A percentile compares a stretch with the other conserved stretches of the same genome.
Conservation (phyloP, 2,797 vertebrate genomes). For the Platalea minor region DNA sequence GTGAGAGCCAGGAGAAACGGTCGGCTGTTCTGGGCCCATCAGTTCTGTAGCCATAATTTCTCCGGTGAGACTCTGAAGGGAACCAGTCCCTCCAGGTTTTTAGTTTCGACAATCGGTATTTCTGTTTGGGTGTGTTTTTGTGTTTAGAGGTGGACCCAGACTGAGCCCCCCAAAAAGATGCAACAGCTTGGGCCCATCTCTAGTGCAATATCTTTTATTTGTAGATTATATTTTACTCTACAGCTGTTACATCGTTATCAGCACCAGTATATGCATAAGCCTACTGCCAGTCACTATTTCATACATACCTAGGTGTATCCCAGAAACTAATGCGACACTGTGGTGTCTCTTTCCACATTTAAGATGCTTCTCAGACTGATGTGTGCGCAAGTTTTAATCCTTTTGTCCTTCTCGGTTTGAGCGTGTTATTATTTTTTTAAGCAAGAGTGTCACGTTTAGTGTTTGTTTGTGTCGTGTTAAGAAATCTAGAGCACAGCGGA, state of each 20-base stretch:
- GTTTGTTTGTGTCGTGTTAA: constrained; percentile 25
- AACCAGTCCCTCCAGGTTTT: background rate
- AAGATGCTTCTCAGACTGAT: constrained; percentile 32
- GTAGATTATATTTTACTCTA: constrained; percentile 45
- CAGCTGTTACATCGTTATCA: constrained; percentile 31
- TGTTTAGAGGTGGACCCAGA: constrained; percentile 50
- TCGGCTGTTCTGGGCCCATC: background rate
- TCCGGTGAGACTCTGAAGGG: background rate
- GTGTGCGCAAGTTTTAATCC: background rate
- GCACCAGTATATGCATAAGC: constrained; percentile 49
- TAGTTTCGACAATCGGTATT: background rate
- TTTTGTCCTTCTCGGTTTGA: constrained; percentile 23
- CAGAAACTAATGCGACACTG: constrained; percentile 9
- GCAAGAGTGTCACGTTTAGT: background rate
- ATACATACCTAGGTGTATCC: background rate
- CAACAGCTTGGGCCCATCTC: constrained; percentile 41
- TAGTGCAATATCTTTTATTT: constrained; percentile 36
- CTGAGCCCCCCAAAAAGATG: background rate
- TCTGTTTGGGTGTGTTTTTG: background rate
- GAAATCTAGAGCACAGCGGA: constrained; percentile 39
- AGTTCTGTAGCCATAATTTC: background rate
- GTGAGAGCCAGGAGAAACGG: background rate
- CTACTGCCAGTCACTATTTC: constrained; percentile 50
- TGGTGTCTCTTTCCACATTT: background rate
- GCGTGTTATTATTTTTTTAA: background rate